Conservation (phyloP, 2,113 vertebrate species). For the Sitta europaea region DNA sequence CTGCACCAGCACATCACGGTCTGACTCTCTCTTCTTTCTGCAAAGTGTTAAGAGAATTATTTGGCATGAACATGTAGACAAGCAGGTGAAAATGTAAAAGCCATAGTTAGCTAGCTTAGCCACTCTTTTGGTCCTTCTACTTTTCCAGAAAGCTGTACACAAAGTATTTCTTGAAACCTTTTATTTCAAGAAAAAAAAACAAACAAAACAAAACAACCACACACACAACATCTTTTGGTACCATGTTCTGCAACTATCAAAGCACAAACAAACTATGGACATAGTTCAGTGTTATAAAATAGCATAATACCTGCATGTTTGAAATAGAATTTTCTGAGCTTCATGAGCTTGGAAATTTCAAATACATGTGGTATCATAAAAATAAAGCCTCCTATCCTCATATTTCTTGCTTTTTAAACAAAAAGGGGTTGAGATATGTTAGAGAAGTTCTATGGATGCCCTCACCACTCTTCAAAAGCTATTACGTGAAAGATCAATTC, state of each 20-base stretch:
- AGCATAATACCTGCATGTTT: background rate
- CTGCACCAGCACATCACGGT: background rate
- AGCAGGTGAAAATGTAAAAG: background rate
- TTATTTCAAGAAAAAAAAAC: background rate
- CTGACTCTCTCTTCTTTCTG: background rate
- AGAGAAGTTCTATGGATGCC: background rate
- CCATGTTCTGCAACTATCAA: background rate
- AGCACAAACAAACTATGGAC: background rate
- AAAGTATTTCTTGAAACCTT: background rate
- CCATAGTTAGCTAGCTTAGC: background rate
- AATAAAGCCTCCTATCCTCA: background rate
- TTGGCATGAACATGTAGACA: background rate
- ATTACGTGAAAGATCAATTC: background rate
- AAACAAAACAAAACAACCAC: background rate
- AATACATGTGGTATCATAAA: background rate
- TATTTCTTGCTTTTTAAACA: constrained; percentile 16
- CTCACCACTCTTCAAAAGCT: constrained; percentile 45
- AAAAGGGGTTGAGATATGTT: constrained; percentile 6
- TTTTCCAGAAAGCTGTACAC: background rate
- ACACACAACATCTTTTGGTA: background rate
- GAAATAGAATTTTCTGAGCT: background rate
- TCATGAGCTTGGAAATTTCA: background rate
- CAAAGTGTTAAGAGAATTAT: background rate
- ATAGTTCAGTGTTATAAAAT: background rate
- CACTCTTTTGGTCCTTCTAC: background rate